Evolutionary conservation across 2,113 vertebrate genomes (phyloP), one percentile per base, ranked within the genome.

Genomic region (Hylia prasina): DNA sequence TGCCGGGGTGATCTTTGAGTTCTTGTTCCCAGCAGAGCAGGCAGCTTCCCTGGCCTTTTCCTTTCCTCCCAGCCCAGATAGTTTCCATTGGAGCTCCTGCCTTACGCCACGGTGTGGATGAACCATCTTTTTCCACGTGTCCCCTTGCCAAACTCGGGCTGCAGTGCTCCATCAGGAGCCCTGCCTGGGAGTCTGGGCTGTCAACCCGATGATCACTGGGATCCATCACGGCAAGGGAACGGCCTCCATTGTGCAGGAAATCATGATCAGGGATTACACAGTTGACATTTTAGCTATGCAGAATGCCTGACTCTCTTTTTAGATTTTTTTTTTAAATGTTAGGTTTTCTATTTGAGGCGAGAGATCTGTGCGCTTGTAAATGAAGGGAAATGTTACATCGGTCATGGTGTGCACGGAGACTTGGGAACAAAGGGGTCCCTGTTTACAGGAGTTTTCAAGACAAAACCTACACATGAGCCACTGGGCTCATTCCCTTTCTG

Each of bases 381-480:
- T 39, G 92, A 95, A 79, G 89, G 28, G 20, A 84, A 76, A 73
- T 89, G 53, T 93, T 96, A 91, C 87, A 58, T 91, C 17, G 73
- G 78, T 73, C 13, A 45, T 82, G 79, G 68, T 95, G 82, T 51
- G 60, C 44, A 8, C 68, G 65, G 80, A 86, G 84, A 47, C 54
- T 84, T 57, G 44, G 25, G 88, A 90, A 95, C 94, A 97, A 96
- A 95, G 95, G 82, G 70, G 71, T 51, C 87, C 82, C 82, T 97
- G 76, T 96, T 94, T 68, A 37, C 48, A 33, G 42, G 70, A 79
- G 73, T 69, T 77, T 77, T 66, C 54, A 35, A 80, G 90, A n/a
- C 51, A 76, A 66, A 78, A 77, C 90, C 83, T 65, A 33, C 83
- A 68, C 37, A 53, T 28, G 53, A 81, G 54, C 42, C 42, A 33